Conservation (phyloP, 2,113 vertebrate species). For the Chaenogobius annularis region DNA sequence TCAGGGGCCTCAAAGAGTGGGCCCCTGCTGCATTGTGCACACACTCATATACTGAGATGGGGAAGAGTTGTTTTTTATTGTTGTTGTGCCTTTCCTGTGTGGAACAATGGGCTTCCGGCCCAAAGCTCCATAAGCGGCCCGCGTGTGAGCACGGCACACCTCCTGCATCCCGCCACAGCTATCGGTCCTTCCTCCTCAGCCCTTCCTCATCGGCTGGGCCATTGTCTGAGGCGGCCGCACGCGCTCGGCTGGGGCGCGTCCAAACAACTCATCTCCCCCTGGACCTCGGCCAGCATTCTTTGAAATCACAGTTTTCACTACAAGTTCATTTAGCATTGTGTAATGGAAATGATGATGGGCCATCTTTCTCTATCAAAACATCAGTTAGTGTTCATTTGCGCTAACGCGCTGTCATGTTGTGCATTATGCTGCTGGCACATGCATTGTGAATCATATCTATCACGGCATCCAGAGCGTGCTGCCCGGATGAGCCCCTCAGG, state of each 20-base stretch:
- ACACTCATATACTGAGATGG: slow-evolving; percentile 84
- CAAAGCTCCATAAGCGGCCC: slow-evolving; percentile 81
- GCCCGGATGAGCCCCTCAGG: slow-evolving; percentile 72
- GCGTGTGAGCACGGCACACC: slow-evolving; percentile 72
- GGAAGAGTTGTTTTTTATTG: slow-evolving; percentile 83
- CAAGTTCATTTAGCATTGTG: slow-evolving; percentile 63
- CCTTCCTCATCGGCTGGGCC: slow-evolving; percentile 74
- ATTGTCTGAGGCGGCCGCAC: slow-evolving; percentile 81
- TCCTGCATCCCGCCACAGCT: slow-evolving; percentile 69
- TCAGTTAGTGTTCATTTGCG: background rate
- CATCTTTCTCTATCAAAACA: slow-evolving; percentile 10
- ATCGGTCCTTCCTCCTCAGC: slow-evolving; percentile 16
- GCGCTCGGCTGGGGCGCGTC: slow-evolving; percentile 73
- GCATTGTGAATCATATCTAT: slow-evolving; percentile 65
- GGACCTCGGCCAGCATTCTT: slow-evolving; percentile 75
- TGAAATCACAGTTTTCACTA: slow-evolving; percentile 66
- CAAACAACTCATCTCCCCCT: slow-evolving; percentile 76
- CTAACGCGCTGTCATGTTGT: slow-evolving; percentile 3
- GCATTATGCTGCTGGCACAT: slow-evolving; percentile 27
- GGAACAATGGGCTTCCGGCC: slow-evolving; percentile 88
- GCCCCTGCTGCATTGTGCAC: slow-evolving; percentile 74
- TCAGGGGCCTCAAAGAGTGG: slow-evolving; percentile 74
- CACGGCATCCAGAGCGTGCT: slow-evolving; percentile 67
- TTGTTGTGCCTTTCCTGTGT: slow-evolving; percentile 74
- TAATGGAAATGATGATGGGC: slow-evolving; percentile 30